Conservation (phyloP, 35 echinoderm and acorn worm genomes). For the Ophioderma brevispina region DNA sequence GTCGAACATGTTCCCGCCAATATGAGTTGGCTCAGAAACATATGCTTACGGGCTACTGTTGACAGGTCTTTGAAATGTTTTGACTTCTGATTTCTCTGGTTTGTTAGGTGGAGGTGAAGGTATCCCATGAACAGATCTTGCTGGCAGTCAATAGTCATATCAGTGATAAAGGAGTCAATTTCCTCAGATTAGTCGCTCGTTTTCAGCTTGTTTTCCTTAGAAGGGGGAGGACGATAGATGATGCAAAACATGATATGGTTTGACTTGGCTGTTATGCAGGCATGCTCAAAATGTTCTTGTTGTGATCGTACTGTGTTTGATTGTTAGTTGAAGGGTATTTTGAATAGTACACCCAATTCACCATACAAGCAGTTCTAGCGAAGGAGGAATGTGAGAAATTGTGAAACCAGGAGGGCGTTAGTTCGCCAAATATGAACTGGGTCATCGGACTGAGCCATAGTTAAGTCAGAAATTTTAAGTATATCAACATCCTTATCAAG, state of each 20-base stretch:
- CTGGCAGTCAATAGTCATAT: not conserved
- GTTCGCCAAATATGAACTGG: not conserved
- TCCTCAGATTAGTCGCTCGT: not conserved
- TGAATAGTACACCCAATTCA: not conserved
- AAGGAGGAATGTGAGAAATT: not conserved
- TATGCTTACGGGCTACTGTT: not conserved
- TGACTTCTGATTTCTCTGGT: not conserved
- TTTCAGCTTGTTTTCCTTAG: not conserved
- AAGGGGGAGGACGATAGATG: not conserved
- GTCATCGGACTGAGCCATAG: not conserved
- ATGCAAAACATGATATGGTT: not conserved
- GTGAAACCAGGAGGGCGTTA: not conserved
- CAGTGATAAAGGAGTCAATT: not conserved
- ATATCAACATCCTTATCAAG: not conserved
- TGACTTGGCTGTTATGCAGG: not conserved
- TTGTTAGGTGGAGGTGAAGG: not conserved
- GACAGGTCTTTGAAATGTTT: not conserved
- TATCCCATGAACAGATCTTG: not conserved
- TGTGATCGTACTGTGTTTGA: not conserved
- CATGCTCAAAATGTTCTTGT: not conserved
- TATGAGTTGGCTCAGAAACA: not conserved
- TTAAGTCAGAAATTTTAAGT: not conserved
- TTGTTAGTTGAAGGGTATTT: not conserved
- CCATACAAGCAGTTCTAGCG: not conserved
- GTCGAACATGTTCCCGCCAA: not conserved